These are phyloP conservation scores for Macrophya alboannulata DNA, from an alignment of 2,888 invertebrate genomes.

Conservation along the genomic window DNA sequence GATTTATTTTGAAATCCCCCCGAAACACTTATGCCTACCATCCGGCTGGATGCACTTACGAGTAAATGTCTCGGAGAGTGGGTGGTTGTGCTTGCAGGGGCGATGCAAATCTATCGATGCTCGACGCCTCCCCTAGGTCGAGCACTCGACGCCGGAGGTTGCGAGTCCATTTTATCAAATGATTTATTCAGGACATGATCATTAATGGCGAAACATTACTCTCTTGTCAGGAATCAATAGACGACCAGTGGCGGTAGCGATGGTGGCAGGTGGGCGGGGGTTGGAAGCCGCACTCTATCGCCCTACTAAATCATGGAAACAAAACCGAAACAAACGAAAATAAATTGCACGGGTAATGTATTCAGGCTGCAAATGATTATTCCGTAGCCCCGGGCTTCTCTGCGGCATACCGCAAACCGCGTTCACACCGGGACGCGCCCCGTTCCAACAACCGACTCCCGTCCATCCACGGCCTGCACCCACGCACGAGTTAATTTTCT, in stretches of 20 bases:
- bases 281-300: slow-evolving; percentile 53
- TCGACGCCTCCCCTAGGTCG: slow-evolving; percentile 20
- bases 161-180: slow-evolving; percentile 76
- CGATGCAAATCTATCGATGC: slow-evolving; percentile 40
- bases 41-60: slow-evolving; percentile 13
- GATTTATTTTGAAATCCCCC: neutral
- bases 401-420: slow-evolving; percentile 74
- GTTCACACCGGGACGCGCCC: slow-evolving; percentile 62
- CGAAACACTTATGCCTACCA: neutral
- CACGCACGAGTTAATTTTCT: slow-evolving; percentile 57
- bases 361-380: slow-evolving; percentile 78
- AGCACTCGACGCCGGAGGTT: slow-evolving; percentile 60
- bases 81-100: slow-evolving; percentile 7
- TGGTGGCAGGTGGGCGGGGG: slow-evolving; percentile 53
- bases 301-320: slow-evolving; percentile 74
- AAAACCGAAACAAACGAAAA: slow-evolving; percentile 76
- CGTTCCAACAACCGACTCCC: slow-evolving; percentile 54
- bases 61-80: slow-evolving; percentile 24
- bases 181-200: slow-evolving; percentile 78
- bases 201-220: slow-evolving; percentile 78
- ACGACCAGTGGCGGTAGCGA: slow-evolving; percentile 61
- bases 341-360: slow-evolving; percentile 77
- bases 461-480: slow-evolving; percentile 15
- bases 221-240: slow-evolving; percentile 77
- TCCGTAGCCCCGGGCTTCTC: slow-evolving; percentile 74